phyloP scores from a whole-genome alignment of 2,888 invertebrate species.

The Rhamphomyia laevipes region DNA sequence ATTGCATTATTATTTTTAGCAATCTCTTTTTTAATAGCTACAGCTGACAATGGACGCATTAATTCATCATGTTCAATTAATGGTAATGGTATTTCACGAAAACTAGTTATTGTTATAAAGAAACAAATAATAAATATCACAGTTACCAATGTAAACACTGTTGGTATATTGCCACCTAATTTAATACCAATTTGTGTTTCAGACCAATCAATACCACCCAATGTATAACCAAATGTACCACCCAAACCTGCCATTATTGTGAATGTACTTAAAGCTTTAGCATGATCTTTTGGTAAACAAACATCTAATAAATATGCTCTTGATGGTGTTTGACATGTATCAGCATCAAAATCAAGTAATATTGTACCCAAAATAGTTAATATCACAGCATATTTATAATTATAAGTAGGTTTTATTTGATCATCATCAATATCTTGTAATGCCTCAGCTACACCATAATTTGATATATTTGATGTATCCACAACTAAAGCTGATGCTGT shows the following conservation, averaged over 20 bases:
- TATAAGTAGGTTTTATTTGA: conserved; percentile 9
- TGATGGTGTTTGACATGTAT: conserved; percentile 52
- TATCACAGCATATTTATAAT: conserved; percentile 36
- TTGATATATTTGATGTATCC: conserved; percentile 1
- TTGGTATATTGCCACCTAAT: conserved; percentile 46
- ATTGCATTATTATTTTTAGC: conserved; percentile 28
- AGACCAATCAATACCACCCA: conserved; percentile 49
- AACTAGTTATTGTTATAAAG: conserved; percentile 44
- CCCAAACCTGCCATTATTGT: conserved; percentile 53
- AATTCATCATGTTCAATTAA: conserved; percentile 33
- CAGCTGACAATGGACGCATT: conserved; percentile 29
- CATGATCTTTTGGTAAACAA: conserved; percentile 49
- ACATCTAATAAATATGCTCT: conserved; percentile 51
- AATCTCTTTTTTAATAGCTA: conserved; percentile 29
- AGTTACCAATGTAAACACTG: conserved; percentile 45
- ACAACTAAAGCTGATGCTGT: conserved; percentile 12
- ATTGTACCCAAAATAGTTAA: conserved; percentile 50
- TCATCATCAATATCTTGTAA: conserved; percentile 4
- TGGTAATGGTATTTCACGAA: conserved; percentile 45
- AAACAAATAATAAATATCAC: conserved; percentile 45
- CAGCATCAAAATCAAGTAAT: conserved; percentile 50
- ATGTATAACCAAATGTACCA: conserved; percentile 47
- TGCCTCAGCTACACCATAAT: conserved; percentile 20
- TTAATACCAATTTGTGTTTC: conserved; percentile 36
- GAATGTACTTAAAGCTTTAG: conserved; percentile 47